phyloP scores from a whole-genome alignment of 2,888 invertebrate species.

The Caenorhabditis sinica region DNA sequence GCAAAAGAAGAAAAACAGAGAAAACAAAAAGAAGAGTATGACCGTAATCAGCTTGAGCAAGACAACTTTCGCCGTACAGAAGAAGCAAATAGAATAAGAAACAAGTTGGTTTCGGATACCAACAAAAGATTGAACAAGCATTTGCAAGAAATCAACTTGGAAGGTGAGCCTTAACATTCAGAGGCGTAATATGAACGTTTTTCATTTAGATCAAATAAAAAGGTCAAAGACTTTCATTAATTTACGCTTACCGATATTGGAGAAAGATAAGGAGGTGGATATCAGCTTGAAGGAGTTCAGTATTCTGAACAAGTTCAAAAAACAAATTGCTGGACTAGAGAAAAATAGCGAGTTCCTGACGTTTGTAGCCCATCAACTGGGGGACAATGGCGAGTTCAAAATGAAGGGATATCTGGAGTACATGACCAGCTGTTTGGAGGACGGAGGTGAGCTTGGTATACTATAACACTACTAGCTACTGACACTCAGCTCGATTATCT shows the following conservation, averaged over 20 bases:
- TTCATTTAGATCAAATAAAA: slow-evolving; percentile 19
- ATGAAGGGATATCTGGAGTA: slow-evolving; percentile 4
- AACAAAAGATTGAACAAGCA: slow-evolving; percentile 1
- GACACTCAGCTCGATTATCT: too few species aligned
- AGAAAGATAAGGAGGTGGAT: neutral
- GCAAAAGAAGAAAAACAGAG: slow-evolving; percentile 16
- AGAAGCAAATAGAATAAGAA: too few species aligned
- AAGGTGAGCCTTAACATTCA: neutral
- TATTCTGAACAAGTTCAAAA: slow-evolving; percentile 1
- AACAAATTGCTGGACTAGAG: neutral
- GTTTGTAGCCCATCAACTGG: neutral
- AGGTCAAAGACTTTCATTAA: slow-evolving; percentile 11
- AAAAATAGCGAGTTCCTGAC: neutral
- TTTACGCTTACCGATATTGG: neutral
- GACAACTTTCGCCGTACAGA: neutral
- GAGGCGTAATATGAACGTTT: neutral
- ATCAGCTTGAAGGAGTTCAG: neutral
- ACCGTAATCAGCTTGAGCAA: slow-evolving; percentile 2
- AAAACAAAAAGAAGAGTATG: neutral
- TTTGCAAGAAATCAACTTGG: neutral
- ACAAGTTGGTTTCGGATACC: neutral
- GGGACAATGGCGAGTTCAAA: neutral
- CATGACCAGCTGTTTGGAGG: neutral
- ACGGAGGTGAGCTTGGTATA: too few species aligned
- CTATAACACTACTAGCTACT: too few species aligned